Conservation (phyloP, 1,140 invertebrate genomes). For the Diachasmimorpha longicaudata region DNA sequence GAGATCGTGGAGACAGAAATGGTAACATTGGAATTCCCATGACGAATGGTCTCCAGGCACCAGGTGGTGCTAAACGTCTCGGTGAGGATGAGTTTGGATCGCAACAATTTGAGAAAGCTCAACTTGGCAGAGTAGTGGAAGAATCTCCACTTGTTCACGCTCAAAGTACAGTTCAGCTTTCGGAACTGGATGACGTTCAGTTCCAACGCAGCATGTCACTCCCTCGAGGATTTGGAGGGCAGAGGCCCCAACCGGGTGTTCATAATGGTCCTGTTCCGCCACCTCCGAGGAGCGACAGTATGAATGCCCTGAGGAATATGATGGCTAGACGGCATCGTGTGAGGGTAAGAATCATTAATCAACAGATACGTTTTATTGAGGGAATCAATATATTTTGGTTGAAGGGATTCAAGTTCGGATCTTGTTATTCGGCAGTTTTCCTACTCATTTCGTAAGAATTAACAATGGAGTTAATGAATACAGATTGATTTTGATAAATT, state of each 20-base stretch:
- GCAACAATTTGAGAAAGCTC: slow-evolving; percentile 50
- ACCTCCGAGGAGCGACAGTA: slow-evolving; percentile 60
- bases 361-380: neutral
- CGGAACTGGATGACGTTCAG: slow-evolving; percentile 51
- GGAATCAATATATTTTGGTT: neutral
- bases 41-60: slow-evolving; percentile 49
- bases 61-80: slow-evolving; percentile 49
- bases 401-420: neutral
- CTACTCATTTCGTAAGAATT: too few relatives aligned
- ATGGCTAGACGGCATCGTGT: slow-evolving; percentile 53
- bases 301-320: slow-evolving; percentile 57
- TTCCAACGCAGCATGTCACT: slow-evolving; percentile 60
- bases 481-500: too few relatives aligned
- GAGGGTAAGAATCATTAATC: slow-evolving; percentile 43
- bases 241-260: slow-evolving; percentile 41
- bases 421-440: too few relatives aligned
- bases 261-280: slow-evolving; percentile 52
- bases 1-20: slow-evolving; percentile 71
- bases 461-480: too few relatives aligned
- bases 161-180: slow-evolving; percentile 48
- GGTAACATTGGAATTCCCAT: slow-evolving; percentile 62
- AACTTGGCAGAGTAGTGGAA: slow-evolving; percentile 51
- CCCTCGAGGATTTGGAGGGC: slow-evolving; percentile 59
- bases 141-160: slow-evolving; percentile 48
- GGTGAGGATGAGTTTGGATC: slow-evolving; percentile 48